phyloP scores from a whole-genome alignment of 2,113 vertebrate species.

The Rhizomys pruinosus region DNA sequence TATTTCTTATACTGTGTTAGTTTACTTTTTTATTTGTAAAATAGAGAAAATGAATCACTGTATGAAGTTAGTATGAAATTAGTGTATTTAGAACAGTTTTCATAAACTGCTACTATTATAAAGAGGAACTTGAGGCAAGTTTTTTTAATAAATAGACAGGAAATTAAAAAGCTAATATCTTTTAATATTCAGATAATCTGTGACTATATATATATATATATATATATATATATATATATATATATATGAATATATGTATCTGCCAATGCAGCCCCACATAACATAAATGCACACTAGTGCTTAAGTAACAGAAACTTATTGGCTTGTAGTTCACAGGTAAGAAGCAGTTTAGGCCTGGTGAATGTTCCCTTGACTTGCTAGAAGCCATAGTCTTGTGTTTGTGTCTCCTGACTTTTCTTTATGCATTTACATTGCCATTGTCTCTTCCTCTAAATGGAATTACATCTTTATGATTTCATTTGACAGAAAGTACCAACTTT shows the following conservation, averaged over 20 bases:
- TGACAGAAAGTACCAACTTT: neutral
- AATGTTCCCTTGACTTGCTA: neutral
- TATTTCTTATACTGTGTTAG: neutral
- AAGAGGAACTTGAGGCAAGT: neutral
- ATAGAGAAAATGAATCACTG: neutral
- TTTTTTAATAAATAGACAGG: neutral
- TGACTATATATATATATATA: neutral
- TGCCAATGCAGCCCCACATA: neutral
- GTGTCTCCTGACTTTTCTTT: neutral
- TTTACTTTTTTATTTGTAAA: slow-evolving; percentile 29
- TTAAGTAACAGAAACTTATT: neutral
- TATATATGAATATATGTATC: too few relatives aligned
- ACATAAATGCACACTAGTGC: neutral
- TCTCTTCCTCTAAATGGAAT: neutral
- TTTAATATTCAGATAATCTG: neutral
- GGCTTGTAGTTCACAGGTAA: neutral
- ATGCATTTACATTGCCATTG: fast-evolving
- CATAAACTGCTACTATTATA: neutral
- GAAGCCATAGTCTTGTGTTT: fast-evolving
- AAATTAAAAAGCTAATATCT: neutral
- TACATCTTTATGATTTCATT: neutral
- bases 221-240: too few relatives aligned
- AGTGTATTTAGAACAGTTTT: neutral
- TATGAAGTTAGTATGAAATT: slow-evolving; percentile 30
- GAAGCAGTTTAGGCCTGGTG: fast-evolving